phyloP scores from a whole-genome alignment of 1,140 invertebrate species.

The Frieseomelitta varia region DNA sequence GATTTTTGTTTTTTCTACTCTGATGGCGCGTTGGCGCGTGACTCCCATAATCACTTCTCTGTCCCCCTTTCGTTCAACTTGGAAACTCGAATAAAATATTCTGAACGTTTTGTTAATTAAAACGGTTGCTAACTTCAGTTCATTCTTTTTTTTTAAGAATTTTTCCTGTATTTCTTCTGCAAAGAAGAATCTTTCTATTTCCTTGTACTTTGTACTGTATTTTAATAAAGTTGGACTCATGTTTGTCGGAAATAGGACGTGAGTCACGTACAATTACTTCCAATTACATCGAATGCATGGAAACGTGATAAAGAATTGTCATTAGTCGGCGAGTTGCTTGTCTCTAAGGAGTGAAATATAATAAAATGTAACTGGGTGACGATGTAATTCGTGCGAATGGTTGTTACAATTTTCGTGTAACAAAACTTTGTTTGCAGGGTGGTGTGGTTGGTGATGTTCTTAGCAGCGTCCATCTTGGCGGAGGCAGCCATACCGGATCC shows the following conservation, averaged over 20 bases:
- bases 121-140: too few species aligned
- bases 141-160: too few species aligned
- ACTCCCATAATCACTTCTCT: too few species aligned
- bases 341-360: not conserved
- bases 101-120: not conserved
- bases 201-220: too few species aligned
- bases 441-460: constrained; percentile 76
- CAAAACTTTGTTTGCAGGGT: constrained; percentile 68
- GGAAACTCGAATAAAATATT: not conserved
- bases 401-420: not conserved
- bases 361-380: not conserved
- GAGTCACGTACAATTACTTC: not conserved
- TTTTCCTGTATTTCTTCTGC: too few species aligned
- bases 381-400: not conserved
- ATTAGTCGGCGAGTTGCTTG: not conserved
- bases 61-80: not conserved
- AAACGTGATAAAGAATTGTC: not conserved
- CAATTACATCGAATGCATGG: not conserved
- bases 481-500: constrained; percentile 72
- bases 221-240: too few species aligned
- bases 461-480: constrained; percentile 68
- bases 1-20: constrained; percentile 18
- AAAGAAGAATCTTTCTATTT: too few species aligned
- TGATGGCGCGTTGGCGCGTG: not conserved
- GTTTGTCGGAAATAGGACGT: not conserved